These are phyloP conservation scores for Oreochromis aureus DNA, from an alignment of 2,113 vertebrate species.

Conservation along the genomic window DNA sequence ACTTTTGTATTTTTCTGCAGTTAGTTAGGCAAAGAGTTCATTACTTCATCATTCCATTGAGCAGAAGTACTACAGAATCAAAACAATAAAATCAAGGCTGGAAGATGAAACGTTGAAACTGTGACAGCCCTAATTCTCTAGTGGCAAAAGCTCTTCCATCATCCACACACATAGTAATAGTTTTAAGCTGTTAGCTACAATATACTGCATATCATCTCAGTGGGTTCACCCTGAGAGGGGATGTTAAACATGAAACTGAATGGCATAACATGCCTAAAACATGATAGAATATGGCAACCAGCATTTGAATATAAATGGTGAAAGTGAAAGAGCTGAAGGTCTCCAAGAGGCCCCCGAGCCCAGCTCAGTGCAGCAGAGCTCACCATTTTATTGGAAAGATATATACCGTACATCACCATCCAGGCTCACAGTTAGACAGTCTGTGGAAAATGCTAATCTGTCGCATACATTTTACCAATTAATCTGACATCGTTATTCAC, in stretches of 20 bases:
- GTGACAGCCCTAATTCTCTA: background rate
- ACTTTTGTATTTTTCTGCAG: background rate
- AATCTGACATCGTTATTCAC: background rate
- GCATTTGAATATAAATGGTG: conserved; percentile 14
- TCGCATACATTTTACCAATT: background rate
- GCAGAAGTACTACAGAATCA: background rate
- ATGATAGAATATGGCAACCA: conserved; percentile 11
- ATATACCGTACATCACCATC: conserved; percentile 3
- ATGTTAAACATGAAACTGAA: conserved; percentile 40
- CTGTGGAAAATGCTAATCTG: background rate
- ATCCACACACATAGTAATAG: background rate
- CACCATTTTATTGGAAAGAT: conserved; percentile 1
- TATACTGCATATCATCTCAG: background rate
- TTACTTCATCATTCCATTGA: background rate
- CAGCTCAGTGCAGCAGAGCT: conserved; percentile 20
- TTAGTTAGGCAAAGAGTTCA: background rate
- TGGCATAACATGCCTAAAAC: conserved; percentile 16
- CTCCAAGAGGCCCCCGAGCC: conserved; percentile 12
- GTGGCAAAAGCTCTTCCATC: background rate
- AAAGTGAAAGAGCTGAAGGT: conserved; percentile 30
- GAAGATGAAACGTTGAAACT: background rate
- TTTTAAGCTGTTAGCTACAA: background rate
- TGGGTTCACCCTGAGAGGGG: background rate
- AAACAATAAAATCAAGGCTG: background rate
- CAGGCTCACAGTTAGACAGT: background rate